Conservation (phyloP, 2,888 invertebrate genomes). For the Hartigia nigra region DNA sequence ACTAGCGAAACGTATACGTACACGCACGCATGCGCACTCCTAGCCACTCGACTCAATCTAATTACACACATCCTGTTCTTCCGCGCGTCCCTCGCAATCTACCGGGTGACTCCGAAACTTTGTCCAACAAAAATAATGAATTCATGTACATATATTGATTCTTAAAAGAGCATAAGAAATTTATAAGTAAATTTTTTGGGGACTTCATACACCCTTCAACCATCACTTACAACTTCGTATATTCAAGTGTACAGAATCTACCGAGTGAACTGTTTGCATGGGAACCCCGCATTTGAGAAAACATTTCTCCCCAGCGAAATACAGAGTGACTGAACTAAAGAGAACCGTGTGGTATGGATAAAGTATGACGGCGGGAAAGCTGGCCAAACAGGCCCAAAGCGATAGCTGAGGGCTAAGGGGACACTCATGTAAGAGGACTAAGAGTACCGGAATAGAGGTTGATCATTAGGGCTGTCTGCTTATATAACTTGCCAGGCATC, state of each 20-base stretch:
- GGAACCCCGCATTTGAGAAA: background rate
- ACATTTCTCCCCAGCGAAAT: background rate
- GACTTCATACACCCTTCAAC: background rate
- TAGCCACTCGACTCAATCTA: background rate
- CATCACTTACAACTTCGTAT: background rate
- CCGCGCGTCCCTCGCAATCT: background rate
- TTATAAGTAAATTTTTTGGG: background rate
- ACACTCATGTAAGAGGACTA: background rate
- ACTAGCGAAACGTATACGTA: background rate
- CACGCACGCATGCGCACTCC: background rate
- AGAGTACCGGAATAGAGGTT: background rate
- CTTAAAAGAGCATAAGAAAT: background rate
- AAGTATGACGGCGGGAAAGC: background rate
- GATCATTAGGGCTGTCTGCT: background rate
- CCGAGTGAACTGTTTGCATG: background rate
- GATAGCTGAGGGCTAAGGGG: background rate
- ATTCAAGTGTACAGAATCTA: background rate
- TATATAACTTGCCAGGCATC: background rate
- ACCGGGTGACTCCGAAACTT: background rate
- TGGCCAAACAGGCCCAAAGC: background rate
- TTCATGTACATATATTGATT: background rate
- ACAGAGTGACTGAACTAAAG: background rate
- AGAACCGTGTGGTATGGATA: background rate
- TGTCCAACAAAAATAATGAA: background rate
- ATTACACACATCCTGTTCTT: background rate